Percentiles rank a stretch among this genome's conserved stretches.
These are phyloP conservation scores for Apamea epomidion DNA, from an alignment of 2,888 invertebrate genomes.

Conservation along the genomic window DNA sequence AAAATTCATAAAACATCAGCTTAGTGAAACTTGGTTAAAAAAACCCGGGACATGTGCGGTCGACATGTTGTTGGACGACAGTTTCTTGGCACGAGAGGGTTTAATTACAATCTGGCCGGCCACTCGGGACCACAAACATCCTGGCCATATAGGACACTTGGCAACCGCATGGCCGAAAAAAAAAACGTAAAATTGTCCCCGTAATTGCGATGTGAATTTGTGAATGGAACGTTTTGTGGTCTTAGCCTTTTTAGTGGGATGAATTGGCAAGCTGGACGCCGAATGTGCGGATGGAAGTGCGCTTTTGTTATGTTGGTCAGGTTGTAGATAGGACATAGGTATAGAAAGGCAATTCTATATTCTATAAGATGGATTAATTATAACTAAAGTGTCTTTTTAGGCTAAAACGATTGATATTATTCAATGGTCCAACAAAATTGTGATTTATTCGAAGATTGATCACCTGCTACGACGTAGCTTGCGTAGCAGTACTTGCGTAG, in stretches of 20 bases:
- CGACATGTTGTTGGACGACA: slow-evolving; percentile 66
- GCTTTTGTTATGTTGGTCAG: slow-evolving; percentile 29
- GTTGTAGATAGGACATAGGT: neutral
- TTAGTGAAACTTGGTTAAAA: slow-evolving; percentile 50
- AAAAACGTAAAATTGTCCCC: slow-evolving; percentile 64
- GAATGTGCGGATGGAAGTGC: slow-evolving; percentile 26
- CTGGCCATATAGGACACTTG: slow-evolving; percentile 66
- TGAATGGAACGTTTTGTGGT: slow-evolving; percentile 66
- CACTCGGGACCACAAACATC: slow-evolving; percentile 70
- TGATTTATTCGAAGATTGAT: neutral
- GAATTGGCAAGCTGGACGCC: slow-evolving; percentile 51
- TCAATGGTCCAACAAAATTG: neutral
- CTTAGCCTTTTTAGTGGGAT: slow-evolving; percentile 48
- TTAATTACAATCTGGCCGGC: slow-evolving; percentile 69
- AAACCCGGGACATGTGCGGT: slow-evolving; percentile 62
- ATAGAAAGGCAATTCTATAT: neutral
- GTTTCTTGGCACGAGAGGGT: slow-evolving; percentile 71
- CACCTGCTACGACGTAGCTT: neutral
- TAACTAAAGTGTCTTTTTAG: neutral
- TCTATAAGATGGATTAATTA: neutral
- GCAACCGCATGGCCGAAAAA: slow-evolving; percentile 64
- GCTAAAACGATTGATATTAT: neutral
- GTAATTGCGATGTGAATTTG: slow-evolving; percentile 73
- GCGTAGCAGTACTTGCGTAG: slow-evolving; percentile 17
- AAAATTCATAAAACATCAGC: slow-evolving; percentile 50